Evolutionary conservation across 2,113 vertebrate genomes (phyloP), one percentile per base, ranked within the genome.

Genomic region (Xiphias gladius): DNA sequence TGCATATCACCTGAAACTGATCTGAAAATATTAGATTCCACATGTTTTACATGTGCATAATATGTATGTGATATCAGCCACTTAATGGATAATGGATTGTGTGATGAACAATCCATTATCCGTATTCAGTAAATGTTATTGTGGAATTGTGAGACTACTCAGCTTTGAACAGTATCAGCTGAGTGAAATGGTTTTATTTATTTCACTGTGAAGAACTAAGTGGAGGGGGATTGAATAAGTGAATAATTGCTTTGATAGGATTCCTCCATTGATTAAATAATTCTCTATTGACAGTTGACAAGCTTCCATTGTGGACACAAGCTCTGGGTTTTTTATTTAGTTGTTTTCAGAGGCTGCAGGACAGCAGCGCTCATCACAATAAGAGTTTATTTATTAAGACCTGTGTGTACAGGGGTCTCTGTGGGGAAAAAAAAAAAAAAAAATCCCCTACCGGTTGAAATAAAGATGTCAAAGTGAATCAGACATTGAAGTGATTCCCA

Each of bases 401-500:
- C 11, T 46, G 55, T 52, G 75, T 63, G 72, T 71, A 26, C 39
- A 68, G 54, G 28, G 57, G 69, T 80, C 57, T 83, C 68, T 63
- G 63, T 52, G 71, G 58, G 35, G 11, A 16, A 20, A 52, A 16
- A 57, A 6, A 52, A 48, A 6, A 16, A 20, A 52, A 16, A 14
- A 17, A 48, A 54, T 3, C 17, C 22, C 50, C 48, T 54, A n/a
- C n/a, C 26, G 20, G 30, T 39, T 78, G 55, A 79, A 85, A 87
- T 75, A 72, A 79, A 88, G 73, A 84, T 65, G 89, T 91, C 87
- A 89, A 39, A 69, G 54, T 64, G 68, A 83, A 79, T 85, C 62
- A 79, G 79, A 88, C 59, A 57, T 8, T 54, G 14, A 76, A 24
- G 28, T 57, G 80, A 89, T 86, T 87, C 87, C 89, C 92, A 93